A percentile compares a stretch with the other conserved stretches of the same genome.
phyloP scores from a whole-genome alignment of 2,797 vertebrate genomes.

The Sibirionetta formosa region DNA sequence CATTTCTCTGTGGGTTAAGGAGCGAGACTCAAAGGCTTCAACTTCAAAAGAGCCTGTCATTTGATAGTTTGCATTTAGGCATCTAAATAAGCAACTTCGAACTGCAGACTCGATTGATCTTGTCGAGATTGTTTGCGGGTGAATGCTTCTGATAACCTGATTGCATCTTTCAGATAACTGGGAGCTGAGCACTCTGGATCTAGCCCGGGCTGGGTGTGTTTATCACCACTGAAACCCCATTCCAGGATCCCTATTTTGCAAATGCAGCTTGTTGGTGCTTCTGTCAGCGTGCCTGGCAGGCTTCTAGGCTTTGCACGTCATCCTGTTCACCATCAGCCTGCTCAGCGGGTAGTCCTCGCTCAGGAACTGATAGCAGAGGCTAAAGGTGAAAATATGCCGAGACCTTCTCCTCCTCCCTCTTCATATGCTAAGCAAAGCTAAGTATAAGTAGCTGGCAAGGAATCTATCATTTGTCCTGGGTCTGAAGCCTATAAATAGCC shows the following conservation, averaged over 20 bases:
- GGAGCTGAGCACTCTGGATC: fast-evolving
- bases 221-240: neutral
- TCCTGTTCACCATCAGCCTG: neutral
- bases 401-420: neutral
- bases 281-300: neutral
- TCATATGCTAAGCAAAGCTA: neutral
- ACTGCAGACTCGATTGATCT: neutral
- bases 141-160: neutral
- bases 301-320: neutral
- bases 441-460: neutral
- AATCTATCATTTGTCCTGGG: neutral
- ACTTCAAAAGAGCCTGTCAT: constrained; percentile 5
- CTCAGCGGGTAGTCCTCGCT: neutral
- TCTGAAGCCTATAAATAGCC: constrained; percentile 44
- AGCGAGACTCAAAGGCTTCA: neutral
- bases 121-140: neutral
- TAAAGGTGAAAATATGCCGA: neutral
- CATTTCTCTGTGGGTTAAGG: neutral
- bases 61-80: neutral
- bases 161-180: neutral
- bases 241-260: neutral
- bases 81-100: neutral
- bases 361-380: neutral
- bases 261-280: neutral
- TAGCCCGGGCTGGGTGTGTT: neutral